phyloP scores from a whole-genome alignment of 2,888 invertebrate genomes.

The Taphrorychus bicolor region DNA sequence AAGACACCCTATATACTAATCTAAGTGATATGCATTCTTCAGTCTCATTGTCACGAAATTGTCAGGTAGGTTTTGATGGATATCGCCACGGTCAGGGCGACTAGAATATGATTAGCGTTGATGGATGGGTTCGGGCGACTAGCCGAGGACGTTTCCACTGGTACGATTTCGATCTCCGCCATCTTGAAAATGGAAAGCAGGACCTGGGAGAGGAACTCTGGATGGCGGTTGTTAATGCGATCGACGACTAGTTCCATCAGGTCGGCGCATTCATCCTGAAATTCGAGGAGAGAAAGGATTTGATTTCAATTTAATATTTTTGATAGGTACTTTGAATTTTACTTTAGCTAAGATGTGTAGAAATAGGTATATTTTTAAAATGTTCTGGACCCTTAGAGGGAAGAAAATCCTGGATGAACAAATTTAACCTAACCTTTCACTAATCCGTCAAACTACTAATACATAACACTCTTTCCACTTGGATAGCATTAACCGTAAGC shows the following conservation, averaged over 20 bases:
- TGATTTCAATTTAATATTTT: background rate
- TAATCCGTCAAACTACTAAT: no score
- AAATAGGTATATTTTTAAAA: no score
- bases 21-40: constrained; percentile 42
- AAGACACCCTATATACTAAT: constrained; percentile 38
- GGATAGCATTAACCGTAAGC: no score
- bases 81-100: constrained; percentile 41
- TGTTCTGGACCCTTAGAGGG: no score
- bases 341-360: no score
- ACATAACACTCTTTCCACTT: no score
- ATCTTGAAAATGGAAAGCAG: constrained; percentile 90
- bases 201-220: constrained; percentile 85
- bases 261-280: constrained; percentile 84
- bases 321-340: background rate
- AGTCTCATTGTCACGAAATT: constrained; percentile 56
- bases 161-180: constrained; percentile 88
- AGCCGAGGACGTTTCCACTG: constrained; percentile 69
- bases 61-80: constrained; percentile 45
- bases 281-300: no score
- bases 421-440: no score
- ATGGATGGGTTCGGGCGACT: constrained; percentile 7
- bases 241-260: constrained; percentile 82
- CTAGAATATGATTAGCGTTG: constrained; percentile 7
- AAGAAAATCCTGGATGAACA: no score
- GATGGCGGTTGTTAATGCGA: constrained; percentile 84